Percentiles rank a stretch among this genome's conserved stretches.
These are phyloP conservation scores for Eupithecia dodoneata DNA, from an alignment of 2,888 invertebrate genomes.

Conservation along the genomic window DNA sequence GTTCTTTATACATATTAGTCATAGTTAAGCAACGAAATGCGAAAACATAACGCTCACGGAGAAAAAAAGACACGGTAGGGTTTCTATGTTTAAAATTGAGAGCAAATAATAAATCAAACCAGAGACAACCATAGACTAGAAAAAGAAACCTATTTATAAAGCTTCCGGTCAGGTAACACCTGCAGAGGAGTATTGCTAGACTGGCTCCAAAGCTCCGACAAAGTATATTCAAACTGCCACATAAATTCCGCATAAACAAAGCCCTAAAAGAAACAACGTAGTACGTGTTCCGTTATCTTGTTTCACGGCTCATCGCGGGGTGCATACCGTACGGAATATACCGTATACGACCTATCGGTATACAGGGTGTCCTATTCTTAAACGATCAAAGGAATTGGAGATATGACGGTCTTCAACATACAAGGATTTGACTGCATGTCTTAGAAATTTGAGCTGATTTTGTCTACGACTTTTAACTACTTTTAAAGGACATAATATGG, in stretches of 20 bases:
- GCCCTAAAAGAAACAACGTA: conserved; percentile 16
- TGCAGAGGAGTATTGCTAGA: not conserved
- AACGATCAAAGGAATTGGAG: not conserved
- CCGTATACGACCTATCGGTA: not conserved
- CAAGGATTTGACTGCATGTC: not conserved
- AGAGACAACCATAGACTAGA: not conserved
- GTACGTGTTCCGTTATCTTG: conserved; percentile 36
- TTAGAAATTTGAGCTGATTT: not conserved
- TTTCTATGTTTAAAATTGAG: not conserved
- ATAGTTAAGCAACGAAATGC: no score
- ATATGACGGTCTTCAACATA: not conserved
- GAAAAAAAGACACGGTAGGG: not conserved
- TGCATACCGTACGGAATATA: conserved; percentile 11
- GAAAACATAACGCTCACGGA: no score
- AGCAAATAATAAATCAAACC: not conserved
- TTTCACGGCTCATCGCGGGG: conserved; percentile 42
- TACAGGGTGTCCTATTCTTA: not conserved
- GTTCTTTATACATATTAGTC: no score
- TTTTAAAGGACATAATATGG: not conserved
- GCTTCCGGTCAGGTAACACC: not conserved
- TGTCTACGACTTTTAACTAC: not conserved
- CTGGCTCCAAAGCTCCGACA: not conserved
- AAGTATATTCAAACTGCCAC: conserved; percentile 6
- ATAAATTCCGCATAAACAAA: conserved; percentile 26
- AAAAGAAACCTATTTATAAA: not conserved